phyloP scores from a whole-genome alignment of 2,113 vertebrate genomes.

The Plestiodon gilberti region DNA sequence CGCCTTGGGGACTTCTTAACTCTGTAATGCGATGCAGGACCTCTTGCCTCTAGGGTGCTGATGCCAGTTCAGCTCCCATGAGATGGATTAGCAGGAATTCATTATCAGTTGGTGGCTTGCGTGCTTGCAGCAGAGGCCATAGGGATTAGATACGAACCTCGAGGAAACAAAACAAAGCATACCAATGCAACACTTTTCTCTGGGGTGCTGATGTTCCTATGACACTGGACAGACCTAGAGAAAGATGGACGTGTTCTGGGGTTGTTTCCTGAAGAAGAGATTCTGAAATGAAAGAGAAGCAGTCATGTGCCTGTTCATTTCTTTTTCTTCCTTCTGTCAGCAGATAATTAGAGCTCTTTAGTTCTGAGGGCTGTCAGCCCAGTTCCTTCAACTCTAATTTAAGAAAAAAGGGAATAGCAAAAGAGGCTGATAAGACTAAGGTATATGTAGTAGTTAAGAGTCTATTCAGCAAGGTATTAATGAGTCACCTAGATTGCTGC shows the following conservation, averaged over 20 bases:
- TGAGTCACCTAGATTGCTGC: too few species aligned
- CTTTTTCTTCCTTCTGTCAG: background rate
- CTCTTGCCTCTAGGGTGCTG: background rate
- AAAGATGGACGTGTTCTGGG: background rate
- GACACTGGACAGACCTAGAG: background rate
- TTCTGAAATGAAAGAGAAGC: background rate
- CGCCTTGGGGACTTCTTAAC: background rate
- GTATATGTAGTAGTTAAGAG: too few species aligned
- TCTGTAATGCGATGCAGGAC: background rate
- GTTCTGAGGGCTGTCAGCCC: background rate
- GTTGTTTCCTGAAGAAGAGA: background rate
- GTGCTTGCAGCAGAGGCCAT: accelerated
- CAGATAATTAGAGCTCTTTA: background rate
- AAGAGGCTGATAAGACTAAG: constrained; percentile 5
- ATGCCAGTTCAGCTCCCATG: background rate
- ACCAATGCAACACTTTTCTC: background rate
- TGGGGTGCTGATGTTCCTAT: background rate
- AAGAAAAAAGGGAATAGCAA: background rate
- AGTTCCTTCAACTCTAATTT: background rate
- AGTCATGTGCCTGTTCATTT: background rate
- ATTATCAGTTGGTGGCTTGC: constrained; percentile 8
- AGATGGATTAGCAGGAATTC: constrained; percentile 13
- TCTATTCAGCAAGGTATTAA: background rate
- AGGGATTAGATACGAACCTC: background rate
- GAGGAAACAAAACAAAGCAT: background rate